Base-by-base conservation (phyloP, 2,888 invertebrate species). In the Caenorhabditis sp. region DNA sequence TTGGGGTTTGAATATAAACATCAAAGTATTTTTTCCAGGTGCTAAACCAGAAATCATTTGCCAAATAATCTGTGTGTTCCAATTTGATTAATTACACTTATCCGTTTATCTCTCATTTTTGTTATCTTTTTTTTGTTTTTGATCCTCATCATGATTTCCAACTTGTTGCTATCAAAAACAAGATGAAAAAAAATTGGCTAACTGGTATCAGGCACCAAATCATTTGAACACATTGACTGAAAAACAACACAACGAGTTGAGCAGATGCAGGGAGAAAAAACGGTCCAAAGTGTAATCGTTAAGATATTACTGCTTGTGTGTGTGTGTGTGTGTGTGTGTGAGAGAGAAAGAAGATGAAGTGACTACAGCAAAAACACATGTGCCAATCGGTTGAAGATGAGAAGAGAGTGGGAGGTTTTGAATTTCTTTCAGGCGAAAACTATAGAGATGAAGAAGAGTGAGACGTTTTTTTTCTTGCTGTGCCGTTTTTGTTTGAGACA, bases 381-480 rank as follows among this genome's bases (percentile, higher is more conserved):
- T 58, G 57, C 26, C 20, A 20, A 31, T 58, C 31, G 17, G 20
- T 20, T 14, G 17, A 56, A 56, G n/a, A 20, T 17, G 20, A 58
- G 57, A 58, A 58, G 36, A 31, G 36, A 36, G 31, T 58, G 57
- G 57, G 57, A 58, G 36, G 36, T 58, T 58, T 58, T 58, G 31
- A 58, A 58, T 36, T 56, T 56, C 23, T 56, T n/a, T 56, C 26
- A 23, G 53, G 12, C 43, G n/a, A 53, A 53, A 53, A 21, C 21
- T 21, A 53, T 53, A 20, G 50, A 14, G 20, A 50, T 50, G 17
- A 20, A 50, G 17, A 17, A 50, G 20, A n/a, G 14, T 53, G 53
- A 53, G 53, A 53, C n/a, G 36, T 31, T 58, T 58, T 58, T 58
- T 58, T 58, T 56, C 12, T 56, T 27, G 17, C 27, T 26, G 21